Base-by-base conservation (phyloP, 1,140 invertebrate species). In the Cherax quadricarinatus region DNA sequence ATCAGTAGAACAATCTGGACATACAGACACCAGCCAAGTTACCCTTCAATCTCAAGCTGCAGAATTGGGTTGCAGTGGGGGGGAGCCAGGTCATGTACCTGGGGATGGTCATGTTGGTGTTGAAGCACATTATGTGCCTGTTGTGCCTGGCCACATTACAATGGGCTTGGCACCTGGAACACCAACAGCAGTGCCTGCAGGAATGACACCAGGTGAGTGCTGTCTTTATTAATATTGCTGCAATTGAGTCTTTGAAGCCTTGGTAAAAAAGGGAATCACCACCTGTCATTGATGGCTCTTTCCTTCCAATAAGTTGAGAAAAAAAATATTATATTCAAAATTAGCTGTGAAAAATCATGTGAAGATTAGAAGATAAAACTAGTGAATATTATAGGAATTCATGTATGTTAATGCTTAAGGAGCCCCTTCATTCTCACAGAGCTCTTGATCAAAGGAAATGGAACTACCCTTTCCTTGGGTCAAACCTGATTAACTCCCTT, bases 201-300 rank as follows among this genome's bases (percentile, higher is more conserved):
- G 41, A 41, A 89, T 89, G 48, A 30, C 81, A 16, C 14, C 88
- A 30, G 88, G 88, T 90, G 49, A 82, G 81, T 66, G 24, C 48
- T 3, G 4, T 4, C 16, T 49, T 73, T 1, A n/a, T 51, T 21
- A 30, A 81, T n/a, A 51, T 16, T 14, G 9, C n/a, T 81, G 12
- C 1, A 18, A 16, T 16, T 24, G n/a, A 80, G 30, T 48, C 4
- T 12, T 30, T 80, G 2, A 41, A 16, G 4, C 24, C n/a, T 75
- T 24, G 21, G 70, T 9, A 75, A 30, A 75, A 75, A 30, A 14
- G 5, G 21, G 51, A 14, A 70, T 6, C 10, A 18, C 3, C 18
- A 57, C 49, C 4, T 53, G 4, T 24, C 12, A 60, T 80, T 60
- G 30, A 81, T 88, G 75, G 51, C 9, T 60, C 49, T 53, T 16